These are phyloP conservation scores for Nerophis lumbriciformis DNA, from an alignment of 2,113 vertebrate genomes.

Conservation along the genomic window DNA sequence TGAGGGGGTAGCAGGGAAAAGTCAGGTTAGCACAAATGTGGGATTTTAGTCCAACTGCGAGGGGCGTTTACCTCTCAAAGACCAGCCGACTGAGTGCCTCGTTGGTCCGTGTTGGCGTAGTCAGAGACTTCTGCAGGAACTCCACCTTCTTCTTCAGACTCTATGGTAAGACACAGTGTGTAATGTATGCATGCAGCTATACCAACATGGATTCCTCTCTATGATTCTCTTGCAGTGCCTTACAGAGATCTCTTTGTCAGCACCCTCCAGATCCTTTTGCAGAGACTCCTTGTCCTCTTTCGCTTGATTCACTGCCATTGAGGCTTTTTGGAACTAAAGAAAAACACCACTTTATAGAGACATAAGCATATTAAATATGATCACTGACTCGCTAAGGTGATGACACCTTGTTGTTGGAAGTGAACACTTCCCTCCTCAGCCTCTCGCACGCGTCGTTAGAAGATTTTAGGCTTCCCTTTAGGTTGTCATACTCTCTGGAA, in stretches of 20 bases:
- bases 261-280: conserved; percentile 82
- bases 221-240: conserved; percentile 12
- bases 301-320: conserved; percentile 69
- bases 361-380: not conserved
- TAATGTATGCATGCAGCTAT: not conserved
- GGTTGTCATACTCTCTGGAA: conserved; percentile 88
- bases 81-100: conserved; percentile 86
- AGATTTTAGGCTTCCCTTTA: conserved; percentile 80
- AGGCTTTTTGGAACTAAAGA: conserved; percentile 78
- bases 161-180: conserved; percentile 52
- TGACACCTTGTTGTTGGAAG: conserved; percentile 82
- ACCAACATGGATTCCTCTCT: not conserved
- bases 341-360: not conserved
- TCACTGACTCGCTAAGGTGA: not conserved
- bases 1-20: conserved; percentile 37
- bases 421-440: conserved; percentile 84
- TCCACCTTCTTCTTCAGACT: conserved; percentile 91
- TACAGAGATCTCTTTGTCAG: conserved; percentile 89
- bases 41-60: not conserved
- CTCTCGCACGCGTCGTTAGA: conserved; percentile 85
- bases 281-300: conserved; percentile 81
- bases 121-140: conserved; percentile 90
- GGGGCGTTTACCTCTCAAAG: conserved; percentile 80
- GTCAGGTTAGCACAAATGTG: not conserved
- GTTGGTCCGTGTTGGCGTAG: conserved; percentile 79